phyloP scores from a whole-genome alignment of 2,113 vertebrate species.

The Lontra canadensis region DNA sequence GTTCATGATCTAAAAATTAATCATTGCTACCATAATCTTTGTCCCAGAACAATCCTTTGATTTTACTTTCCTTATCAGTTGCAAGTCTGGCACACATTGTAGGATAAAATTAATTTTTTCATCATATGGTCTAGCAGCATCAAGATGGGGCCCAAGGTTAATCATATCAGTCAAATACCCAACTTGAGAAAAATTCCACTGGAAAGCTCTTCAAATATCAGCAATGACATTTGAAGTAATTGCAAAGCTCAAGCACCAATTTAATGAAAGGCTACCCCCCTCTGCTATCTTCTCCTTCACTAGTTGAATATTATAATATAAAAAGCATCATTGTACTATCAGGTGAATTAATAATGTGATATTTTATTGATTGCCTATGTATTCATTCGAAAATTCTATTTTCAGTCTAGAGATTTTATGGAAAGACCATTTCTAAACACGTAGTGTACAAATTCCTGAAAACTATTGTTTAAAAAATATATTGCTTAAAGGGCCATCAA shows the following conservation, averaged over 20 bases:
- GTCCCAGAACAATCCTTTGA: constrained; percentile 64
- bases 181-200: constrained; percentile 66
- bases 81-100: constrained; percentile 73
- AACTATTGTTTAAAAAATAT: background rate
- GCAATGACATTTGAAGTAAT: constrained; percentile 72
- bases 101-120: constrained; percentile 80
- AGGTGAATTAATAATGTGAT: constrained; percentile 36
- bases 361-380: constrained; percentile 56
- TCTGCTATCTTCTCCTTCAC: background rate
- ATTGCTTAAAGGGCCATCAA: constrained; percentile 5
- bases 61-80: constrained; percentile 76
- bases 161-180: constrained; percentile 73
- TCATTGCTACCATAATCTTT: constrained; percentile 57
- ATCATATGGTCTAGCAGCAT: constrained; percentile 63
- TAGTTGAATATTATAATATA: constrained; percentile 30
- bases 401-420: constrained; percentile 18
- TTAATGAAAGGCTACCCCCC: constrained; percentile 51
- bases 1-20: constrained; percentile 56
- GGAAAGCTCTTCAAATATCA: constrained; percentile 73
- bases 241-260: constrained; percentile 58
- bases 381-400: background rate
- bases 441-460: background rate
- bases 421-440: constrained; percentile 1
- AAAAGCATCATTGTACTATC: constrained; percentile 45
- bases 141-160: constrained; percentile 76